phyloP scores from a whole-genome alignment of 1,140 invertebrate species.

The Charaxes varanes region DNA sequence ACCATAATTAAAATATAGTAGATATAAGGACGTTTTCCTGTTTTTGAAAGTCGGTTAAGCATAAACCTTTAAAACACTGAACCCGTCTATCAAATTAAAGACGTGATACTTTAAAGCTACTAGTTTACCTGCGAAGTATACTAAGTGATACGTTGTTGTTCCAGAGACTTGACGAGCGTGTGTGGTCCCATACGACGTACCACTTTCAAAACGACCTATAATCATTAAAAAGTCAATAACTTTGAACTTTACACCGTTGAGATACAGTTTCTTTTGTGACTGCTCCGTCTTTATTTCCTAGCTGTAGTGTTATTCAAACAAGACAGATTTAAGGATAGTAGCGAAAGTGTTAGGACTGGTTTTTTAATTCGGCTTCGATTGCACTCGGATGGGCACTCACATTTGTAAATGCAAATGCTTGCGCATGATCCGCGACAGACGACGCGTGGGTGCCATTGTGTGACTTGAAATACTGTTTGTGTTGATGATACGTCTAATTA shows the following conservation, averaged over 20 bases:
- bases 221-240: conserved; percentile 6
- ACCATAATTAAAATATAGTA: too few relatives aligned
- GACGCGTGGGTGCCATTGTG: conserved; percentile 56
- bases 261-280: conserved; percentile 24
- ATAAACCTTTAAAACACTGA: neutral
- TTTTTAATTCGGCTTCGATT: conserved; percentile 34
- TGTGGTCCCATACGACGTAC: conserved; percentile 44
- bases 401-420: conserved; percentile 56
- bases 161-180: conserved; percentile 56
- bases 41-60: too few relatives aligned
- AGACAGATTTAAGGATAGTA: conserved; percentile 53
- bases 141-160: conserved; percentile 67
- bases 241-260: conserved; percentile 22
- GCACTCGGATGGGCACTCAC: conserved; percentile 38
- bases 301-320: conserved; percentile 37
- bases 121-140: conserved; percentile 65
- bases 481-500: conserved; percentile 20
- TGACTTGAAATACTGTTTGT: conserved; percentile 30
- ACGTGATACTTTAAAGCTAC: conserved; percentile 35
- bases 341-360: conserved; percentile 63
- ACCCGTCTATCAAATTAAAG: conserved; percentile 23
- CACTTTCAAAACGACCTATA: conserved; percentile 29
- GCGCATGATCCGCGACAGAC: conserved; percentile 49
- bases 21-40: too few relatives aligned
- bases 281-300: too few relatives aligned